Evolutionary conservation across 2,888 invertebrate genomes (phyloP).

Genomic region (Teleiodes luculella): DNA sequence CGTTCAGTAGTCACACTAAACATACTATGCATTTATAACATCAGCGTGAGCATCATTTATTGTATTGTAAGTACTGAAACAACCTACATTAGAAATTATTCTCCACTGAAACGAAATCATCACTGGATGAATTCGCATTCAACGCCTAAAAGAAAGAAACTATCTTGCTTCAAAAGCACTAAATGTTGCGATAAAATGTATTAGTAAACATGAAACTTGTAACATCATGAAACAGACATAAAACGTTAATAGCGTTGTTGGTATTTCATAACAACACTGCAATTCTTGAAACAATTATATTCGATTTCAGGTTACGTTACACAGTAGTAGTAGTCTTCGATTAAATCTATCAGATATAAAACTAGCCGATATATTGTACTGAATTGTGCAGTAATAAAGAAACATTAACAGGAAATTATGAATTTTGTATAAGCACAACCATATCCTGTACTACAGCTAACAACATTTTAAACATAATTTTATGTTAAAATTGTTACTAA

Average conservation of each 20-base stretch:
- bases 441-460: not conserved
- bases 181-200: not conserved
- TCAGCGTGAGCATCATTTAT: no score
- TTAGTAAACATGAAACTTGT: not conserved
- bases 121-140: no score
- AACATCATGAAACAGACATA: slow-evolving; percentile 9
- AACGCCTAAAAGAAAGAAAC: not conserved
- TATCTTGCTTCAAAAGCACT: not conserved
- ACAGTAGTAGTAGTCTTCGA: not conserved
- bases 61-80: no score
- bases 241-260: slow-evolving; percentile 1
- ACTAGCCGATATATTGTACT: not conserved
- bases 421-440: not conserved
- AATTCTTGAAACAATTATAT: slow-evolving; percentile 18
- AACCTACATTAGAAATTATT: no score
- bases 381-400: not conserved
- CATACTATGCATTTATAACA: no score
- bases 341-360: slow-evolving; percentile 6
- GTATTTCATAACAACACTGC: slow-evolving; percentile 11
- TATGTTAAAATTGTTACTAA: no score
- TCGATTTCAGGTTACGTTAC: slow-evolving; percentile 11
- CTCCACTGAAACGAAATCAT: no score
- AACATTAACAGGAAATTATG: no score
- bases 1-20: no score
- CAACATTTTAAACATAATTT: not conserved